These are phyloP conservation scores for Microtus ochrogaster DNA, from an alignment of 2,113 vertebrate species.

Conservation along the genomic window DNA sequence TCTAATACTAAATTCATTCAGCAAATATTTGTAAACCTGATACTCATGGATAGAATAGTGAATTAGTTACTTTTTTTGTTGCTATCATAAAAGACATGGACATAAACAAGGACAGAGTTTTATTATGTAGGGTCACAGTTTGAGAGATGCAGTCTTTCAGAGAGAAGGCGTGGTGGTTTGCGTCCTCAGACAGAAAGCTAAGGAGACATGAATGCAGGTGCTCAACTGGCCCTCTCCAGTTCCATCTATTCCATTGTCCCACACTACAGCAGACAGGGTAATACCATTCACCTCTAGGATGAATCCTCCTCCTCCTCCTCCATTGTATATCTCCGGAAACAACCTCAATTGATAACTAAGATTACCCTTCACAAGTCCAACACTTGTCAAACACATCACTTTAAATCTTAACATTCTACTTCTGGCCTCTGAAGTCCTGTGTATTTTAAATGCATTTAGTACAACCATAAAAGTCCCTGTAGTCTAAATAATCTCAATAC, in stretches of 20 bases:
- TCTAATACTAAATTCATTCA: too few species aligned
- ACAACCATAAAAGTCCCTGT: not conserved
- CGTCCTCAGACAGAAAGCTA: too few species aligned
- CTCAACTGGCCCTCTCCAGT: not conserved
- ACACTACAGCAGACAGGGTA: not conserved
- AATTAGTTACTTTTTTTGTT: too few species aligned
- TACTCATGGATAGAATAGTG: too few species aligned
- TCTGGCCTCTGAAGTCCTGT: not conserved
- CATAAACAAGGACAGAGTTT: too few species aligned
- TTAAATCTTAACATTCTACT: not conserved
- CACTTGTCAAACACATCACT: not conserved
- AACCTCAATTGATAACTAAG: not conserved
- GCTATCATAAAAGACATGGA: too few species aligned
- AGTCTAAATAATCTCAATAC: not conserved
- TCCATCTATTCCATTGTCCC: not conserved
- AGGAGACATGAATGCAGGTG: too few species aligned
- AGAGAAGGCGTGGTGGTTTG: too few species aligned
- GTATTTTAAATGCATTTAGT: not conserved
- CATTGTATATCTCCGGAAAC: not conserved
- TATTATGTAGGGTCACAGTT: too few species aligned
- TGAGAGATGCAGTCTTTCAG: too few species aligned
- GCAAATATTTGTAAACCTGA: too few species aligned
- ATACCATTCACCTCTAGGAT: not conserved
- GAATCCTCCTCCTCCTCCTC: not conserved
- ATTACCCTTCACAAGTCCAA: not conserved